Evolutionary conservation across 2,797 vertebrate genomes (phyloP), one percentile per base, ranked within the genome.

Genomic region (Pipistrellus pipistrellus): DNA sequence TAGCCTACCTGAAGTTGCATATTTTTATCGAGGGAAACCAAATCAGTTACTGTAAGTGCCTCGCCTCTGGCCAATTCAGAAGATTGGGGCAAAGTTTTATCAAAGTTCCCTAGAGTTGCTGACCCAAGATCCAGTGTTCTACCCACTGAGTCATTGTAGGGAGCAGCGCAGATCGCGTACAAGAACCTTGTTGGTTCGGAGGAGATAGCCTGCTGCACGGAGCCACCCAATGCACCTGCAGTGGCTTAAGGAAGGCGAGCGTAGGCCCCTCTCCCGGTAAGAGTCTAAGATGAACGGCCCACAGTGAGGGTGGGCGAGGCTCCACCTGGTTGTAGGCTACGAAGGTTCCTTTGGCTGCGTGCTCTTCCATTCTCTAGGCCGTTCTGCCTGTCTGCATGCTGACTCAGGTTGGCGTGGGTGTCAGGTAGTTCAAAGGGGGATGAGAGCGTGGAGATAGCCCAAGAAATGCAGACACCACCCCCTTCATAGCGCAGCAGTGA

Each of bases 71-170:
- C 68, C 86, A 90, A 62, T 53, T 94, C 75, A 75, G 64, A 94
- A 87, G 96, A 96, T 68, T 90, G 46, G 96, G 21, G 23, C 84
- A 96, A 87, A 95, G 73, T 90, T 4, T 93, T 90, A 85, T 95
- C 87, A 88, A 93, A 92, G 77, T 88, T 53, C 7, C 32, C 32
- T 62, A 59, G 46, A 87, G 25, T 95, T 90, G 80, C 84, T 83
- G 72, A 95, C 62, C 64, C 69, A 71, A 83, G 14, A 94, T 41
- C 30, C 68, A 64, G 25, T 15, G 8, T 75, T 78, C 87, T 87
- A 82, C 46, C 69, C 82, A 55, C 7, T 11, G 69, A 84, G 81
- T 73, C 2, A 59, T 66, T 94, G 71, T 88, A 48, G 32, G 13
- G 83, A 6, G 13, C 57, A 68, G 85, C 73, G 30, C 3, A n/a